A percentile compares a stretch with the other conserved stretches of the same genome.
Conservation (phyloP, 2,888 invertebrate species). For the Malthinus seriepunctatus region DNA sequence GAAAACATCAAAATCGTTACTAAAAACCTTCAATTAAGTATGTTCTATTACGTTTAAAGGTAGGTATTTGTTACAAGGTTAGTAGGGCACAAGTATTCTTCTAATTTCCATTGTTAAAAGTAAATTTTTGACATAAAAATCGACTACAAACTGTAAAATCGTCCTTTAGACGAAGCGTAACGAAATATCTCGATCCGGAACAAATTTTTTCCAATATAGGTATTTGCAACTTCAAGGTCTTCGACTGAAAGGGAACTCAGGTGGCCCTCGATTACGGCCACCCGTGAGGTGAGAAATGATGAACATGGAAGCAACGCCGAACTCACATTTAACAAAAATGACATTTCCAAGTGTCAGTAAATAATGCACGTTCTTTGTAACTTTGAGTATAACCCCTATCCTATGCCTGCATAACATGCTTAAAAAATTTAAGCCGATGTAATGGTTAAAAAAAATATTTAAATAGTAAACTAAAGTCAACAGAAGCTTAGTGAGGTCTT, state of each 20-base stretch:
- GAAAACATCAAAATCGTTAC: no score
- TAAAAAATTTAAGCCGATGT: constrained; percentile 9
- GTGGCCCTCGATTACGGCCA: constrained; percentile 21
- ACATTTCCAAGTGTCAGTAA: constrained; percentile 1
- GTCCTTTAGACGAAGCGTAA: constrained; percentile 25
- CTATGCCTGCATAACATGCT: constrained; percentile 4
- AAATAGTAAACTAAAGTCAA: constrained; percentile 11
- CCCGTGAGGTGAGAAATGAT: constrained; percentile 17
- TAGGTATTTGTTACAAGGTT: constrained; percentile 16
- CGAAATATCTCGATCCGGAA: constrained; percentile 26
- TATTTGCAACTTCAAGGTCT: constrained; percentile 14
- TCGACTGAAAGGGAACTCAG: constrained; percentile 25
- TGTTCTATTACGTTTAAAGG: no score
- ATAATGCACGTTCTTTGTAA: background rate
- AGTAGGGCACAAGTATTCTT: background rate
- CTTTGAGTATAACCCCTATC: no score
- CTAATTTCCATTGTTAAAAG: no score
- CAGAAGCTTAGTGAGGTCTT: background rate
- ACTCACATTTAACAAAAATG: constrained; percentile 1
- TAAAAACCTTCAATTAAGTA: no score
- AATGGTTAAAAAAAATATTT: constrained; percentile 9
- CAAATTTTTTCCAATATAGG: constrained; percentile 23
- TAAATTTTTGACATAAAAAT: constrained; percentile 11
- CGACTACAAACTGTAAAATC: constrained; percentile 14
- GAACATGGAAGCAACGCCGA: background rate